Base-by-base conservation (phyloP, 2,113 vertebrate species). In the Boleophthalmus pectinirostris region DNA sequence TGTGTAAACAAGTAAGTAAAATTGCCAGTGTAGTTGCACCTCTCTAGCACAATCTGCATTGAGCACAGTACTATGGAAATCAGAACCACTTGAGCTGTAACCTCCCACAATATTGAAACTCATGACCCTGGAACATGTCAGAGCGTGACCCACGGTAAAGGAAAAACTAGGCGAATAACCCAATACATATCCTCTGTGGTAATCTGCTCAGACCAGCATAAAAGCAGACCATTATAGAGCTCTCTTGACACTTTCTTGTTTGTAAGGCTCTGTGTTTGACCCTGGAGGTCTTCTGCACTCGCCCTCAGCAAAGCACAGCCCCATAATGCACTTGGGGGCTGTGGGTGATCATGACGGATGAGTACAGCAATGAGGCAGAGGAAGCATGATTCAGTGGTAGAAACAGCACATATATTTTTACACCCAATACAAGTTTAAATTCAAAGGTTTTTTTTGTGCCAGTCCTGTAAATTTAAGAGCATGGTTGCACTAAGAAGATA, bases 241-340 rank as follows among this genome's bases (percentile, higher is more conserved):
- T 67, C 75, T 67, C 67, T 21, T 9, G 69, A 63, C 68, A 81
- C 47, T 74, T 43, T 53, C 56, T 60, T 51, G 71, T 65, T 53
- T 57, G 79, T 80, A 83, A 82, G 82, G 79, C 73, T 81, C 56
- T 79, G 63, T 35, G 21, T 54, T 7, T 84, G 81, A 81, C 81
- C 80, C 82, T 66, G 72, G 74, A 68, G 75, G 79, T 77, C 71
- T 75, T 38, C 25, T 64, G 78, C 47, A 47, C 65, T 73, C 47
- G 43, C 1, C 5, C 73, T 64, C 71, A 58, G 51, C 75, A 84
- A 84, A 88, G 83, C 76, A 73, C 69, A 85, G 84, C 74, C 85
- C 23, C 54, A 72, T 80, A 82, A 75, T 69, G 60, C 72, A 82
- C 70, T 15, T n/a, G 69, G 74, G 51, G 71, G 56, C 25, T 63